phyloP scores from a whole-genome alignment of 2,113 vertebrate genomes.

The Okapia johnstoni region DNA sequence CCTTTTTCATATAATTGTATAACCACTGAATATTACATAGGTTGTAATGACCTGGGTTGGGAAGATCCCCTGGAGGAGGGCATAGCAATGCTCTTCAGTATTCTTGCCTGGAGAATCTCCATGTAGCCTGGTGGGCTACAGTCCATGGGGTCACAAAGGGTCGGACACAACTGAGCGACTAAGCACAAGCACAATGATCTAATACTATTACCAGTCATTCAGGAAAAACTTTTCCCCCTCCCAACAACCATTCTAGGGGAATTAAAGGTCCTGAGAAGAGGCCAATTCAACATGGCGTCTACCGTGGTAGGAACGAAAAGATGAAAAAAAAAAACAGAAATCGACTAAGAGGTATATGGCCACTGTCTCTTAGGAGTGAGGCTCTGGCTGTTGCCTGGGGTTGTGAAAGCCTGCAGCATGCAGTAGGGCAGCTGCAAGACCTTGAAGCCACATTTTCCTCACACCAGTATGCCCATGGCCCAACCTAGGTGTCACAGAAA shows the following conservation, averaged over 20 bases:
- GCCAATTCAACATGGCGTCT: conserved; percentile 77
- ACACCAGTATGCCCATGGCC: conserved; percentile 65
- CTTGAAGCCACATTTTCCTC: conserved; percentile 69
- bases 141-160: neutral
- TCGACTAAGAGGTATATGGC: conserved; percentile 78
- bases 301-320: conserved; percentile 80
- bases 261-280: conserved; percentile 76
- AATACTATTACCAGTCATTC: conserved; percentile 87
- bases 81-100: neutral
- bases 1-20: conserved; percentile 81
- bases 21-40: conserved; percentile 86
- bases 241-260: conserved; percentile 77
- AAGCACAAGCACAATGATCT: conserved; percentile 54
- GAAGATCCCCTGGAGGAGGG: neutral
- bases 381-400: conserved; percentile 78
- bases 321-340: conserved; percentile 76
- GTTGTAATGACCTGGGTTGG: conserved; percentile 78
- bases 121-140: neutral
- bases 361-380: conserved; percentile 75
- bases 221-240: conserved; percentile 77
- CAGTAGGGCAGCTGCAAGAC: conserved; percentile 67
- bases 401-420: conserved; percentile 78
- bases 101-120: neutral
- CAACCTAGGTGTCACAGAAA: conserved; percentile 95
- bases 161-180: accelerated